These are phyloP conservation scores for Drosophila merina DNA, from an alignment of 2,888 invertebrate genomes.

Conservation along the genomic window DNA sequence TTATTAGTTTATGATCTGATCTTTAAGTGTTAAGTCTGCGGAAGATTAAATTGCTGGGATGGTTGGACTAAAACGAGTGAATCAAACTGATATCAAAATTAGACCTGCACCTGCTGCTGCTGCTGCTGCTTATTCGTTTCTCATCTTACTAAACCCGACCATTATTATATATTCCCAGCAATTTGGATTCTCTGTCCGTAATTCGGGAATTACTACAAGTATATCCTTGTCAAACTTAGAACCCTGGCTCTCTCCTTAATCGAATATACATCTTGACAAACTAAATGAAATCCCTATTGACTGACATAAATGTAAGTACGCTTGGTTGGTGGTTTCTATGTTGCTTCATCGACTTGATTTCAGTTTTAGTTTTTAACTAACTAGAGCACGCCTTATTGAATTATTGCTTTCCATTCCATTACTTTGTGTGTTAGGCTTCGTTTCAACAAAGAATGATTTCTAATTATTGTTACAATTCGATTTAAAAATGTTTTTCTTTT, in stretches of 20 bases:
- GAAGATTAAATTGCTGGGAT: constrained; percentile 48
- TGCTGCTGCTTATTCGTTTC: background rate
- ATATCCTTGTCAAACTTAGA: background rate
- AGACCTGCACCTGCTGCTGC: background rate
- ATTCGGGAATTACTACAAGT: too few species aligned
- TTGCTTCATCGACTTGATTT: constrained; percentile 40
- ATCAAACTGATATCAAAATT: constrained; percentile 21
- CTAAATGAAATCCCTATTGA: constrained; percentile 43
- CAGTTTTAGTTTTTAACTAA: constrained; percentile 65
- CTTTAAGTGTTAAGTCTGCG: constrained; percentile 42
- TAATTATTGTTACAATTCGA: constrained; percentile 77
- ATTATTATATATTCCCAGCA: constrained; percentile 20
- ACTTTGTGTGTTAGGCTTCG: constrained; percentile 40
- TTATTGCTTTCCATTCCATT: constrained; percentile 78
- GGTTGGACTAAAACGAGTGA: constrained; percentile 30
- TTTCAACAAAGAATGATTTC: constrained; percentile 51
- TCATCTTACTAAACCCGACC: background rate
- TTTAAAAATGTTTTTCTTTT: constrained; percentile 57
- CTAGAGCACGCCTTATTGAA: constrained; percentile 72
- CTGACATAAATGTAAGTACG: constrained; percentile 43
- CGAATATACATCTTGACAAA: constrained; percentile 14
- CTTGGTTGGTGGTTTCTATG: constrained; percentile 51
- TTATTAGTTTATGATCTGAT: constrained; percentile 58
- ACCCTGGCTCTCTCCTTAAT: constrained; percentile 5
- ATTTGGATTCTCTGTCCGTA: constrained; percentile 14